Percentiles rank a stretch among this genome's conserved stretches.
These are phyloP conservation scores for Scaptomyza graminum DNA, from an alignment of 1,140 invertebrate species.

Conservation along the genomic window DNA sequence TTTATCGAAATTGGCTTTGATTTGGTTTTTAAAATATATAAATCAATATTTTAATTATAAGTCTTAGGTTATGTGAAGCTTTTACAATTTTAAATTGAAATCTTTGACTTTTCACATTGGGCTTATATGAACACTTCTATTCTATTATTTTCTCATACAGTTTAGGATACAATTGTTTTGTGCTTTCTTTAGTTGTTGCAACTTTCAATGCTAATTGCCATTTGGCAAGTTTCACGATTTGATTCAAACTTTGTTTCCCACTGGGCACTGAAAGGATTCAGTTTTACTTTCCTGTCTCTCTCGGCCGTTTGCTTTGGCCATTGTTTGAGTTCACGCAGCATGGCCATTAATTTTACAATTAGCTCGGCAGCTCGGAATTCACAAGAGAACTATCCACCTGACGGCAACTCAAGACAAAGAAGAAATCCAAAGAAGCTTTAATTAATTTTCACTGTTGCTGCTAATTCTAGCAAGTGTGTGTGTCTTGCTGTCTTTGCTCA, in stretches of 20 bases:
- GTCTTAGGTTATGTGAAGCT: background rate
- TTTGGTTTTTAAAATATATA: no score
- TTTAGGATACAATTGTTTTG: constrained; percentile 23
- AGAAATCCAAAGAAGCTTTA: constrained; percentile 48
- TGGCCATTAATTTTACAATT: constrained; percentile 79
- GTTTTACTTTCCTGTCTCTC: background rate
- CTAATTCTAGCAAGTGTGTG: constrained; percentile 13
- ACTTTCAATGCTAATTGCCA: constrained; percentile 74
- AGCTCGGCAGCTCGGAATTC: constrained; percentile 36
- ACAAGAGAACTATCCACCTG: constrained; percentile 26
- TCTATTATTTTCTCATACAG: constrained; percentile 2
- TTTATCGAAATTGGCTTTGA: no score
- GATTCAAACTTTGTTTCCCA: constrained; percentile 62
- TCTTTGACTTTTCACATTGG: no score
- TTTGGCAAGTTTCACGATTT: constrained; percentile 76
- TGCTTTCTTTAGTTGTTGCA: constrained; percentile 33
- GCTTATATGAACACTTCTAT: background rate
- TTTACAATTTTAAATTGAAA: background rate
- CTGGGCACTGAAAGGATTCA: constrained; percentile 33
- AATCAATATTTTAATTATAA: background rate
- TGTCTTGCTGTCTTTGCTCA: constrained; percentile 26
- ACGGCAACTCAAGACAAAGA: constrained; percentile 34
- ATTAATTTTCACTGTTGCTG: constrained; percentile 56
- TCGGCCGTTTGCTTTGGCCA: constrained; percentile 65
- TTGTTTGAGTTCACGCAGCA: constrained; percentile 74